Evolutionary conservation across 2,888 invertebrate genomes (phyloP).

Genomic region (Epirrhoe alternata): DNA sequence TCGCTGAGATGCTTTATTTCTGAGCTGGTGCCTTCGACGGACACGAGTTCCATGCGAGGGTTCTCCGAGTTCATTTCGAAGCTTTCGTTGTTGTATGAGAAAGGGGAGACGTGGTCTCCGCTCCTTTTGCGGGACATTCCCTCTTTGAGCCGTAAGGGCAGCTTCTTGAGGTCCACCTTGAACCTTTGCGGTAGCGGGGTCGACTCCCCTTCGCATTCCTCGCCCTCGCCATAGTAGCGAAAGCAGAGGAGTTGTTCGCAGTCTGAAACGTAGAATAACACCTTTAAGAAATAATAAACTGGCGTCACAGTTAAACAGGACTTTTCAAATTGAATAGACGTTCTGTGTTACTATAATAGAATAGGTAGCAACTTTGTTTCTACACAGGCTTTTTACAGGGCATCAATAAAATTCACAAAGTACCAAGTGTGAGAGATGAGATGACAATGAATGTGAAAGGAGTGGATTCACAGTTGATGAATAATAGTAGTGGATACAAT

Average conservation of each 20-base stretch:
- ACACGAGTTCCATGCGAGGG: conserved; percentile 72
- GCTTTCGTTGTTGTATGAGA: conserved; percentile 81
- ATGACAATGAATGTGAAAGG: too few species aligned
- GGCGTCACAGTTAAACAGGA: too few species aligned
- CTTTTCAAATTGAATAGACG: too few species aligned
- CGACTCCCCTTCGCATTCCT: conserved; percentile 87
- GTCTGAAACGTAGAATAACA: conserved; percentile 77
- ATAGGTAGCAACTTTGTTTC: too few species aligned
- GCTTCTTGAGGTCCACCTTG: conserved; percentile 86
- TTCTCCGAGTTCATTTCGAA: conserved; percentile 81
- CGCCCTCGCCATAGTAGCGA: conserved; percentile 87
- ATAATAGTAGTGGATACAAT: too few species aligned
- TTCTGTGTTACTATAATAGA: too few species aligned
- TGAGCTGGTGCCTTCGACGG: conserved; percentile 55
- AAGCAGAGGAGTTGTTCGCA: conserved; percentile 89
- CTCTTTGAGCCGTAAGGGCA: conserved; percentile 83
- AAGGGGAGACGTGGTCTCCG: conserved; percentile 77
- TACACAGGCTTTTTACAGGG: too few species aligned
- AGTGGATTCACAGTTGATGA: too few species aligned
- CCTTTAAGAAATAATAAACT: not conserved
- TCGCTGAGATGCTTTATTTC: conserved; percentile 81
- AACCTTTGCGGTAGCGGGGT: conserved; percentile 74
- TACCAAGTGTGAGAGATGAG: too few species aligned
- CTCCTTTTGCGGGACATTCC: conserved; percentile 80
- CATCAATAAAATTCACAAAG: too few species aligned